Evolutionary conservation across 37 sponge, comb jelly and placozoan genomes (phyloP).

Genomic region (Ephydatia muelleri): DNA sequence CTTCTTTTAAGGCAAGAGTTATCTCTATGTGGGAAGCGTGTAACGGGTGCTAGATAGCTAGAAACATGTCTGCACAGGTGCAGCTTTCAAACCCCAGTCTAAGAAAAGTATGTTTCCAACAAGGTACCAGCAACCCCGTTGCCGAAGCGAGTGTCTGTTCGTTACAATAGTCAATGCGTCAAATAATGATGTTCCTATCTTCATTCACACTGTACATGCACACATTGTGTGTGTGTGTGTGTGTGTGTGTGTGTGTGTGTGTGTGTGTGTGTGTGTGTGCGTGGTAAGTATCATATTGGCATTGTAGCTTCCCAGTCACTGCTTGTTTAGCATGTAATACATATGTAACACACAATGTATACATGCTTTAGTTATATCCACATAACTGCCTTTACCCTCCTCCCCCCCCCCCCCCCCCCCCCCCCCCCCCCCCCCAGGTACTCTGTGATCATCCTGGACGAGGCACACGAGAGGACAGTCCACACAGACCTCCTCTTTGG

Average conservation of each 20-base stretch:
- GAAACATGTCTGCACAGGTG: background rate
- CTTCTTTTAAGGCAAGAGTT: conserved; percentile 60
- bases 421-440: conserved; percentile 38
- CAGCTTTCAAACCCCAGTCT: background rate
- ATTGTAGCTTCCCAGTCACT: too few species aligned
- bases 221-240: too few species aligned
- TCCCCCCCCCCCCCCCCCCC: background rate
- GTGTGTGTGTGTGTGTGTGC: too few species aligned
- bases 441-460: conserved; percentile 81
- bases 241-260: too few species aligned
- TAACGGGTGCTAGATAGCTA: background rate
- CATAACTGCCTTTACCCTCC: background rate
- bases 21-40: background rate
- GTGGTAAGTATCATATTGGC: too few species aligned
- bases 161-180: background rate
- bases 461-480: conserved; percentile 95
- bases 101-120: too few species aligned
- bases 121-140: too few species aligned
- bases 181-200: too few species aligned
- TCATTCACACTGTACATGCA: background rate
- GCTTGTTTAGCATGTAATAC: too few species aligned
- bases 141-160: too few species aligned
- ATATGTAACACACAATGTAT: too few species aligned
- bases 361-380: too few species aligned
- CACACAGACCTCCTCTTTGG: conserved; percentile 97